Conservation (phyloP, 1,140 invertebrate species). For the Parapsyche elsis region DNA sequence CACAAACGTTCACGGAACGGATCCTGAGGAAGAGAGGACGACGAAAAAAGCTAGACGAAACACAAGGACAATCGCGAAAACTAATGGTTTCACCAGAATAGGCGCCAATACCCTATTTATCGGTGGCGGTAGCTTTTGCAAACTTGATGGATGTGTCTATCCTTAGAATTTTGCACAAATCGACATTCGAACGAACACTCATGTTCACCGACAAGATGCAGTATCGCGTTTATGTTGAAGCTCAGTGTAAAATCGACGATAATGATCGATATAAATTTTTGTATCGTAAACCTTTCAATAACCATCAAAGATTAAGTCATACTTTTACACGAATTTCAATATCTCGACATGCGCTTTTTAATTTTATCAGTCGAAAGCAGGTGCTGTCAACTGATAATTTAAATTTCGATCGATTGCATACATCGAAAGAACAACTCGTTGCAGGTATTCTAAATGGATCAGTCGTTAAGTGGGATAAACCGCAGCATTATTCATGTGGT, state of each 20-base stretch:
- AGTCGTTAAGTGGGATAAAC: too few species aligned
- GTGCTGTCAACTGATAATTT: slow-evolving; percentile 6
- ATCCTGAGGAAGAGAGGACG: slow-evolving; percentile 6
- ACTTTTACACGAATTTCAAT: slow-evolving; percentile 40
- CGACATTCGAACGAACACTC: not conserved
- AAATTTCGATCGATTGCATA: too few species aligned
- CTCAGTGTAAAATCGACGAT: not conserved
- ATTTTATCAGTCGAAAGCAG: slow-evolving; percentile 29
- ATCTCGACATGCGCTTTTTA: slow-evolving; percentile 25
- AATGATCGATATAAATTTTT: slow-evolving; percentile 23
- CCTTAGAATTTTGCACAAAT: not conserved
- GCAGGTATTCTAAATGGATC: too few species aligned
- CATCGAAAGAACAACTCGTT: too few species aligned
- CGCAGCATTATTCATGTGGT: too few species aligned
- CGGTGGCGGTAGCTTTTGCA: not conserved
- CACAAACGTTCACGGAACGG: slow-evolving; percentile 14
- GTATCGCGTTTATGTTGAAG: too few species aligned
- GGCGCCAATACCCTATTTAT: not conserved
- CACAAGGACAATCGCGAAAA: not conserved
- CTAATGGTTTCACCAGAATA: not conserved
- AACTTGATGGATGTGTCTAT: not conserved
- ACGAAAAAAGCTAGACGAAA: not conserved
- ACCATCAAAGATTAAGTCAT: slow-evolving; percentile 21
- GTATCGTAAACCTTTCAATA: slow-evolving; percentile 40
- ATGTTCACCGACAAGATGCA: too few species aligned